phyloP scores from a whole-genome alignment of 2,888 invertebrate genomes.

The Pterobdella sp. region DNA sequence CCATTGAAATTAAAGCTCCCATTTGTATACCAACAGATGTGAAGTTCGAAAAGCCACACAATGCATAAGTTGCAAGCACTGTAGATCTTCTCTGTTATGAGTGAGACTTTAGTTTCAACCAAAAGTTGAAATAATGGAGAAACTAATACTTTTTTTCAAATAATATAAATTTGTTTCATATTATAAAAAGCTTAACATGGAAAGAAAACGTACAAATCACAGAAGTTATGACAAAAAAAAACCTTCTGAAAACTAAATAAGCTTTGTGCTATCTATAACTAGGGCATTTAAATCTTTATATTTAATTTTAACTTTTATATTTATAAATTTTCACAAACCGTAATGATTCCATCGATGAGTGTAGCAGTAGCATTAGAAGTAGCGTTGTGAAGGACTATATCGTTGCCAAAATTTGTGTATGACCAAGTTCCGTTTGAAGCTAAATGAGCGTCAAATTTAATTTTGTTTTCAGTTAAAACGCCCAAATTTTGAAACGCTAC shows the following conservation, averaged over 20 bases:
- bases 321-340: not conserved
- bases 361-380: not conserved
- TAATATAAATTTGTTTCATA: not conserved
- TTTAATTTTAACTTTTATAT: not conserved
- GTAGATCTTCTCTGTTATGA: not conserved
- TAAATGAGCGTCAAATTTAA: constrained; percentile 37
- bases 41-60: constrained; percentile 10
- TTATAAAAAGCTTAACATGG: not conserved
- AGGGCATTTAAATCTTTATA: not conserved
- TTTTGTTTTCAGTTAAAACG: constrained; percentile 39
- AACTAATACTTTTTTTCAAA: not conserved
- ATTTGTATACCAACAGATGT: not conserved
- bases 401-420: constrained; percentile 20
- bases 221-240: not conserved
- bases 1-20: not conserved
- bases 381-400: constrained; percentile 27
- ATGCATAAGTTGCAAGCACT: not conserved
- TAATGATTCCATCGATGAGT: not conserved
- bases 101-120: not conserved
- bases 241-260: not conserved
- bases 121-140: too few relatives aligned
- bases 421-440: constrained; percentile 36
- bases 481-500: constrained; percentile 66
- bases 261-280: not conserved
- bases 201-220: too few relatives aligned